Base-by-base conservation (phyloP, 2,888 invertebrate genomes). In the Liopterus haemorrhoidalis region DNA sequence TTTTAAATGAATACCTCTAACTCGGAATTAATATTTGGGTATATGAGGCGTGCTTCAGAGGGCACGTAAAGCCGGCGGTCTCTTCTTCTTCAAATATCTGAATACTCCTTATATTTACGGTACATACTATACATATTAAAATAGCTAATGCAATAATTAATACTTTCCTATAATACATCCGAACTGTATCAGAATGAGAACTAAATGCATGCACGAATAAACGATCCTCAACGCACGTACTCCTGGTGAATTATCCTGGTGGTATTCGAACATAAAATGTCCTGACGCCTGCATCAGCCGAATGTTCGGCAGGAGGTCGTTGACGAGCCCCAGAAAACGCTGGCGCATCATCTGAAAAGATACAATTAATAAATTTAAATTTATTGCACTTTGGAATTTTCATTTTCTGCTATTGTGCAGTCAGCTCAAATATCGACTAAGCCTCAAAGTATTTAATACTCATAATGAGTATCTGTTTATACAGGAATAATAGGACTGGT, bases 221-320 rank as follows among this genome's bases (percentile, higher is more conserved):
- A 75, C 59, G 54, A 80, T 74, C 28, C 81, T 72, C 0, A 82
- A 62, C 5, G 61, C 56, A 6, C 81, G 71, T 16, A 70, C 56
- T 0, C 78, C 72, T 61, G 66, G 65, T 11, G 60, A 61, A 56
- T 70, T 69, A 69, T 82, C 82, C 15, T 75, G 72, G 50, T 83
- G 76, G 59, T 85, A 89, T 61, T 84, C 85, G 62, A 87, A 82
- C 62, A 89, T 72, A 58, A 85, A 89, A 59, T 88, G 83, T 3
- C 89, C 89, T 3, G 78, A 74, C 20, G 74, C 70, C 64, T 85
- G 82, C 81, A 89, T 87, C 49, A 87, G 63, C 56, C 78, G 76
- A 58, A 90, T 85, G 60, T 87, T 86, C 30, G 88, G 87, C 81
- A 86, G 79, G 59, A 89, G 71, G 65, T 89, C 89, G 63, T 85